Conservation (phyloP, 2,113 vertebrate species). For the Alligator mississippiensis region DNA sequence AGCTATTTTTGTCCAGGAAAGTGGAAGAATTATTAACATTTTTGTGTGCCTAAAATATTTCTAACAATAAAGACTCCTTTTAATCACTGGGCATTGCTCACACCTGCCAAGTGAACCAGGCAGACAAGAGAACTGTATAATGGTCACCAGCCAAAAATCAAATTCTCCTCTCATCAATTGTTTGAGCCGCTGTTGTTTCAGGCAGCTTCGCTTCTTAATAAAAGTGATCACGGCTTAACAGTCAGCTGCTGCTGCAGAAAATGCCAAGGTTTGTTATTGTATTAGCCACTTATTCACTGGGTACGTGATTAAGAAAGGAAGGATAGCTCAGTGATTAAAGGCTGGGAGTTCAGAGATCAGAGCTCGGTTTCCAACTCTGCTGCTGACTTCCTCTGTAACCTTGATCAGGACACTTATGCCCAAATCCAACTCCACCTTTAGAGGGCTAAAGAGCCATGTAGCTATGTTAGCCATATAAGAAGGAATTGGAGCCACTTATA, state of each 20-base stretch:
- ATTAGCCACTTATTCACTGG: conserved; percentile 27
- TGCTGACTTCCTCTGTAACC: neutral
- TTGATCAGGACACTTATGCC: too few species aligned
- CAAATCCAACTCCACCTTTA: too few species aligned
- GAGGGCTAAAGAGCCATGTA: too few species aligned
- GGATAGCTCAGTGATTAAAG: conserved; percentile 21
- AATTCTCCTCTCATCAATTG: conserved; percentile 35
- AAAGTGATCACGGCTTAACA: conserved; percentile 33
- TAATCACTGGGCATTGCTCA: neutral
- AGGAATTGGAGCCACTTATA: neutral
- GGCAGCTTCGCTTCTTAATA: conserved; percentile 46
- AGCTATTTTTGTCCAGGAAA: conserved; percentile 32
- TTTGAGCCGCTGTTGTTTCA: conserved; percentile 23
- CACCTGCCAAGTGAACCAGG: conserved; percentile 41
- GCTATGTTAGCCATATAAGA: too few species aligned
- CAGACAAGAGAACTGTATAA: conserved; percentile 19
- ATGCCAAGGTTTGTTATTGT: conserved; percentile 49
- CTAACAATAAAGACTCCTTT: conserved; percentile 2
- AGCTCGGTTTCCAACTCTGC: neutral
- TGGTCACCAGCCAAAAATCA: conserved; percentile 20
- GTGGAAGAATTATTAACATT: neutral
- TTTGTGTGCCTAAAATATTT: conserved; percentile 45
- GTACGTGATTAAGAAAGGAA: neutral
- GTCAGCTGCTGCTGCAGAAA: conserved; percentile 21
- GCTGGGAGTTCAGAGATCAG: conserved; percentile 11